Conservation (phyloP, 2,113 vertebrate species). For the Brachionichthys hirsutus region DNA sequence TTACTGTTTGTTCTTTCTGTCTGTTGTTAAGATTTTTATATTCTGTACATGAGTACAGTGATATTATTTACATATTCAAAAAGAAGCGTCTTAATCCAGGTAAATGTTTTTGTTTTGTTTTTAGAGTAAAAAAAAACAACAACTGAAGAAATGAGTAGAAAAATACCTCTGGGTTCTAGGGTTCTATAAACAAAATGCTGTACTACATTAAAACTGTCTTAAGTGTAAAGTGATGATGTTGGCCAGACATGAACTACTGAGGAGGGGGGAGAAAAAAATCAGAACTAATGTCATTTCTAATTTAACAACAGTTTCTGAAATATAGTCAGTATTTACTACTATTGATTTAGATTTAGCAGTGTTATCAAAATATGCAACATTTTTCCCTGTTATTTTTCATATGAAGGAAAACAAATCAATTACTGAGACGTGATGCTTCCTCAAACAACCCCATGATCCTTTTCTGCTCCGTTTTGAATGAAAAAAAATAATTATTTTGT, state of each 20-base stretch:
- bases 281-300: slow-evolving; percentile 46
- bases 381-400: slow-evolving; percentile 64
- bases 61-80: slow-evolving; percentile 60
- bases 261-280: slow-evolving; percentile 37
- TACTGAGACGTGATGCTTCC: slow-evolving; percentile 41
- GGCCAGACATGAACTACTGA: slow-evolving; percentile 46
- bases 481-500: slow-evolving; percentile 66
- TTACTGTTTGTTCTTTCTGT: slow-evolving; percentile 43
- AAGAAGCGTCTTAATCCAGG: slow-evolving; percentile 51
- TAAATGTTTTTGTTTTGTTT: slow-evolving; percentile 57
- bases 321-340: slow-evolving; percentile 74
- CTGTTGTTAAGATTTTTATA: slow-evolving; percentile 65
- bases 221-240: slow-evolving; percentile 61
- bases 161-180: slow-evolving; percentile 68
- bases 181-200: slow-evolving; percentile 64
- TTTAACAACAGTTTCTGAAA: slow-evolving; percentile 61
- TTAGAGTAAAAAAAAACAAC: slow-evolving; percentile 29
- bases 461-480: slow-evolving; percentile 65
- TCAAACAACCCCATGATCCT: slow-evolving; percentile 48
- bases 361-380: slow-evolving; percentile 70
- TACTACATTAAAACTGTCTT: slow-evolving; percentile 61
- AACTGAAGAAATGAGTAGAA: slow-evolving; percentile 46
- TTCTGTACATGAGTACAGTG: slow-evolving; percentile 64
- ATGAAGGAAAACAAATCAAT: slow-evolving; percentile 48
- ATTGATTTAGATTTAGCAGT: slow-evolving; percentile 74